Evolutionary conservation across 2,113 vertebrate genomes (phyloP).

Genomic region (Urocolius indicus): DNA sequence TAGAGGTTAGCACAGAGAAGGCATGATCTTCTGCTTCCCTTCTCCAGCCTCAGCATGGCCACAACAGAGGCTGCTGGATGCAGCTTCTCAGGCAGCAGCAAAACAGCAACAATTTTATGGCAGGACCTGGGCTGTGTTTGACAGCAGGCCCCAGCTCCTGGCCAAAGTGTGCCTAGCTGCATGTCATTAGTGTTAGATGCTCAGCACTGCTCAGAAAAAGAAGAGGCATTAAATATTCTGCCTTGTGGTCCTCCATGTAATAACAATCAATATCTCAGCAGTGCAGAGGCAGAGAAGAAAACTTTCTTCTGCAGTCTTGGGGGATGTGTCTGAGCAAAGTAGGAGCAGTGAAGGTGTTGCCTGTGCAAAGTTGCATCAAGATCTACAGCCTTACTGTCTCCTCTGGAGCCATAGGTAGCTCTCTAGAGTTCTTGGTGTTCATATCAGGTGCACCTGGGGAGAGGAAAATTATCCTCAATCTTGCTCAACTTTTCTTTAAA

Average conservation of each 20-base stretch:
- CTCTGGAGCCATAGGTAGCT: not conserved
- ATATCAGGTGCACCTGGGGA: not conserved
- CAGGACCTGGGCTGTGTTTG: not conserved
- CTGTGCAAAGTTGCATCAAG: not conserved
- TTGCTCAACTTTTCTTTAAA: not conserved
- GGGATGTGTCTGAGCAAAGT: not conserved
- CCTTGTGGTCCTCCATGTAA: not conserved
- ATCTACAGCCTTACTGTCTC: not conserved
- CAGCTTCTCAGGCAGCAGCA: not conserved
- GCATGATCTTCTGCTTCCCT: not conserved
- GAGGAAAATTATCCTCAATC: not conserved
- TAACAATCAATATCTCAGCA: not conserved
- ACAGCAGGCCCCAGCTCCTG: not conserved
- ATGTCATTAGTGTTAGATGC: not conserved
- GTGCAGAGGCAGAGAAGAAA: not conserved
- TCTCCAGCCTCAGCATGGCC: not conserved
- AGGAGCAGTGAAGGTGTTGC: not conserved
- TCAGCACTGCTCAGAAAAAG: not conserved
- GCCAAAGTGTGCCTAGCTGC: not conserved
- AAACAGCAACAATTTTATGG: not conserved
- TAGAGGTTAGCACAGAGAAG: rapidly evolving
- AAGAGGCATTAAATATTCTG: not conserved
- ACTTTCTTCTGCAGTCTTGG: rapidly evolving
- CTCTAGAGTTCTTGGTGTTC: not conserved
- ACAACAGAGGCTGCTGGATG: not conserved